phyloP scores from a whole-genome alignment of 2,888 invertebrate genomes.

The Caenorhabditis sp. region DNA sequence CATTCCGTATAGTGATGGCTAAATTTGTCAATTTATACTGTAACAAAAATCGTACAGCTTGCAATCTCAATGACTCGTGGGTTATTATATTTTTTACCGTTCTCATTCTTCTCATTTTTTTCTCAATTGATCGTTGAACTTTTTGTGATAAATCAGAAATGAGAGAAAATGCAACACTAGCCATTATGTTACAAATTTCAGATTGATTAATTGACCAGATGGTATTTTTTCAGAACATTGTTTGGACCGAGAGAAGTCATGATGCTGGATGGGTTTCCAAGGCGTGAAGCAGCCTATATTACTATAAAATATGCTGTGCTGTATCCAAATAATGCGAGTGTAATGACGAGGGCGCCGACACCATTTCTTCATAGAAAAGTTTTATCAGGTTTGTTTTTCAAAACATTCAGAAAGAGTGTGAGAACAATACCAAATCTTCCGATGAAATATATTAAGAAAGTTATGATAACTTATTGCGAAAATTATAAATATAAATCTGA shows the following conservation, averaged over 20 bases:
- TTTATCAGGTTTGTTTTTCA: constrained; percentile 52
- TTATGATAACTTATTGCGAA: too few species aligned
- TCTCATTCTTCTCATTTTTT: too few species aligned
- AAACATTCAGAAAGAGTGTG: too few species aligned
- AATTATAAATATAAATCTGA: too few species aligned
- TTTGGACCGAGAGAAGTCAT: constrained; percentile 64
- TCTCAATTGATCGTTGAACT: neutral
- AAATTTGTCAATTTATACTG: constrained; percentile 65
- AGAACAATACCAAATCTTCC: too few species aligned
- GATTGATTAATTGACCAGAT: neutral
- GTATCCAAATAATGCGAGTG: constrained; percentile 55
- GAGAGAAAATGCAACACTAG: constrained; percentile 1
- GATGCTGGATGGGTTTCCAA: constrained; percentile 65
- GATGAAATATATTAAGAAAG: neutral
- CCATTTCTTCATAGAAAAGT: constrained; percentile 59
- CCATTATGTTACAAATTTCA: neutral
- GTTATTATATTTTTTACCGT: neutral
- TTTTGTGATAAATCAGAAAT: neutral
- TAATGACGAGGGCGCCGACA: constrained; percentile 43
- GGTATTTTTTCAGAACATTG: constrained; percentile 39
- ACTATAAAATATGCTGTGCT: constrained; percentile 64
- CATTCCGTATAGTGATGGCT: constrained; percentile 61
- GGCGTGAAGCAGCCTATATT: constrained; percentile 58
- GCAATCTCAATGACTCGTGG: constrained; percentile 61
- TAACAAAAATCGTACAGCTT: constrained; percentile 62